Evolutionary conservation across 2,888 invertebrate genomes (phyloP).

Genomic region (Scaptodrosophila latifasciaeformis): DNA sequence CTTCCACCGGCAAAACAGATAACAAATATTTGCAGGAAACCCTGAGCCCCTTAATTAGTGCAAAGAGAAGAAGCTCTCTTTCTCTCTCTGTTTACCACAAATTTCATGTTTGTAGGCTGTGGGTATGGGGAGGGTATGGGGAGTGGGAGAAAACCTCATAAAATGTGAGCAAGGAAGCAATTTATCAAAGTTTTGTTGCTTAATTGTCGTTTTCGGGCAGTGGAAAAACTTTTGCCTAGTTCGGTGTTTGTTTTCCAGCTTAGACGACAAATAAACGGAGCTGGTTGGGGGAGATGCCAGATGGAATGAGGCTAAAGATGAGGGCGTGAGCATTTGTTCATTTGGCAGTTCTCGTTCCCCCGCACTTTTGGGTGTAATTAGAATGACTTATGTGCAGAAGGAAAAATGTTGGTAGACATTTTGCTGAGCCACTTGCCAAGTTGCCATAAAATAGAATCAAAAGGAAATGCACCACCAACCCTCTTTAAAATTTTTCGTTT

Average conservation of each 20-base stretch:
- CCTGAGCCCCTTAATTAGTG: slow-evolving; percentile 70
- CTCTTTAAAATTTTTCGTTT: too few species aligned
- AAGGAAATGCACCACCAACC: not conserved
- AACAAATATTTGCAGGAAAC: slow-evolving; percentile 68
- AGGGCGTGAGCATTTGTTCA: slow-evolving; percentile 41
- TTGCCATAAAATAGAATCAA: not conserved
- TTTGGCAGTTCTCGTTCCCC: slow-evolving; percentile 15
- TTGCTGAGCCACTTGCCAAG: slow-evolving; percentile 9
- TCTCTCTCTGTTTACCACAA: not conserved
- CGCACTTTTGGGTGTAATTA: not conserved
- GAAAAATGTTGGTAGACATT: slow-evolving; percentile 31
- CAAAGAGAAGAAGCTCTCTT: slow-evolving; percentile 40
- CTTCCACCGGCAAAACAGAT: too few species aligned
- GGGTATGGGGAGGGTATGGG: not conserved
- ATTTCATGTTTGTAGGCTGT: not conserved
- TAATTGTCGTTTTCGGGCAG: slow-evolving; percentile 63
- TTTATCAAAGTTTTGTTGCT: slow-evolving; percentile 70
- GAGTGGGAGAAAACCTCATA: slow-evolving; percentile 40
- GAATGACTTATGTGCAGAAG: not conserved
- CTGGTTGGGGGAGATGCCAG: slow-evolving; percentile 3
- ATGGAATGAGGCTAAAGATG: slow-evolving; percentile 1
- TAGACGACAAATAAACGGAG: too few species aligned
- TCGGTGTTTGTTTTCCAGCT: slow-evolving; percentile 7
- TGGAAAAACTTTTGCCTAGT: slow-evolving; percentile 41
- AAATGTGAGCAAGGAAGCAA: slow-evolving; percentile 64